Conservation (phyloP, 2,113 vertebrate genomes). For the Pluvialis apricaria region DNA sequence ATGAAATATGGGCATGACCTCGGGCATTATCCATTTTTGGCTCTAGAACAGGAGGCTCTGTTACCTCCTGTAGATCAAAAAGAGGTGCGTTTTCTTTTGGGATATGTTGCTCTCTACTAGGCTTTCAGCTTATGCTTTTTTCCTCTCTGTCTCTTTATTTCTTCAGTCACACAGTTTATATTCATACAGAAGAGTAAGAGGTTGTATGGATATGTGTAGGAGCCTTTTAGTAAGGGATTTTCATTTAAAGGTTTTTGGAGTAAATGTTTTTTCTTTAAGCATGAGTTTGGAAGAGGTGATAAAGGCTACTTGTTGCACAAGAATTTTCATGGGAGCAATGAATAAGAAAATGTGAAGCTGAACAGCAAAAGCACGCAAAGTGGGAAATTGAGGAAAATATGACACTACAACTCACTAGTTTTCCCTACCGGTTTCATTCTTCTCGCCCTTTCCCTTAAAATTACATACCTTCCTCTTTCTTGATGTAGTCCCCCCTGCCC, state of each 20-base stretch:
- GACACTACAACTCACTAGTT: not conserved
- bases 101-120: not conserved
- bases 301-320: constrained; percentile 33
- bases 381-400: not conserved
- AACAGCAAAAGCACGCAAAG: not conserved
- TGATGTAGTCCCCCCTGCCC: not conserved
- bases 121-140: not conserved
- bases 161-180: not conserved
- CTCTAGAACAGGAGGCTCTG: not conserved
- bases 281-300: not conserved
- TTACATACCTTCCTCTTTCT: not conserved
- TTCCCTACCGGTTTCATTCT: not conserved
- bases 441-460: not conserved
- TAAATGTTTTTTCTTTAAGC: not conserved
- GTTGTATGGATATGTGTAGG: not conserved
- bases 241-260: not conserved
- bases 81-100: not conserved
- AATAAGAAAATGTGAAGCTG: not conserved
- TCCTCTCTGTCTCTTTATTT: not conserved
- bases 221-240: not conserved
- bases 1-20: not conserved
- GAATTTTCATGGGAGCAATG: not conserved
- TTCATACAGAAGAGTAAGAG: not conserved
- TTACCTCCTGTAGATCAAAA: not conserved
- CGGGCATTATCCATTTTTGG: not conserved